Percentiles rank a stretch among this genome's conserved stretches.
phyloP scores from a whole-genome alignment of 53 echinoderm and acorn worm species.

The Hippasteria phrygiana region DNA sequence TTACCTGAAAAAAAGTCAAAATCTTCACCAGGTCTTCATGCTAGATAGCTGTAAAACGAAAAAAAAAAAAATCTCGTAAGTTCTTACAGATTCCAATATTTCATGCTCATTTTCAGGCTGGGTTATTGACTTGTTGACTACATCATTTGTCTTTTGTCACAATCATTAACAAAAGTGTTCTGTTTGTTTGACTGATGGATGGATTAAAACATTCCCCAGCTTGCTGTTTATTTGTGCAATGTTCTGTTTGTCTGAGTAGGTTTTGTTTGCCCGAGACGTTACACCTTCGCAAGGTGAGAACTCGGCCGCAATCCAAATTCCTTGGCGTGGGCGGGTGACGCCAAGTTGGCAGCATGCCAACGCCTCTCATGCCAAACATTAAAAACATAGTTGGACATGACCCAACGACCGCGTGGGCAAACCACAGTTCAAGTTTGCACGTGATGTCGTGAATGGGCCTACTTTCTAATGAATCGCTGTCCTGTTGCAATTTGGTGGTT shows the following conservation, averaged over 20 bases:
- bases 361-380: conserved; percentile 2
- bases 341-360: not conserved
- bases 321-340: not conserved
- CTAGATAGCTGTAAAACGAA: not conserved
- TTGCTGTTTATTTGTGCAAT: not conserved
- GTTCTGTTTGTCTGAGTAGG: not conserved
- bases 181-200: no score
- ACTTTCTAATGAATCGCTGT: not conserved
- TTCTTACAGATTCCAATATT: not conserved
- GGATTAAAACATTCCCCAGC: not conserved
- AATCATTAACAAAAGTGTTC: not conserved
- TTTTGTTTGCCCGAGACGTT: not conserved
- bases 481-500: no score
- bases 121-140: not conserved
- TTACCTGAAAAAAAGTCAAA: no score
- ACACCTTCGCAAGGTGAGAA: not conserved
- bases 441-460: not conserved
- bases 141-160: not conserved
- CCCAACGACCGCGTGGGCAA: not conserved
- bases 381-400: conserved; percentile 9
- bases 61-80: not conserved
- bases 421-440: not conserved
- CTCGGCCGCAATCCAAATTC: not conserved
- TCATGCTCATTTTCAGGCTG: not conserved
- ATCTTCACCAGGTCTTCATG: no score